Evolutionary conservation across 2,888 invertebrate species (phyloP).

Genomic region (Spodoptera exigua): DNA sequence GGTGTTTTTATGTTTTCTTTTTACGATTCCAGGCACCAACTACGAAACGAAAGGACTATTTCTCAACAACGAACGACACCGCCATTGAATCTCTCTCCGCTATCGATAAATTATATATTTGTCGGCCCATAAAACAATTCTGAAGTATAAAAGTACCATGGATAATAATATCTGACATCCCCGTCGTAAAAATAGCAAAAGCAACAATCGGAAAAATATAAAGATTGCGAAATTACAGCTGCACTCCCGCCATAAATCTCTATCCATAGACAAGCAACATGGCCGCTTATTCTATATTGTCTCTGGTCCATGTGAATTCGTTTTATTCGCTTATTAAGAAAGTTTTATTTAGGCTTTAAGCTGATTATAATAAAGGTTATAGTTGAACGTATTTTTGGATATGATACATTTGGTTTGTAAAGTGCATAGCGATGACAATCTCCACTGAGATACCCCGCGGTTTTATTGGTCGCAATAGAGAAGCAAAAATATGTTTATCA

Average conservation of each 20-base stretch:
- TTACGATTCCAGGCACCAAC: neutral
- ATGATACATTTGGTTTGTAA: conserved; percentile 64
- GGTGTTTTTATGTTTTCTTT: neutral
- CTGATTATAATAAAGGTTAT: conserved; percentile 45
- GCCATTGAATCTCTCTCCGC: conserved; percentile 6
- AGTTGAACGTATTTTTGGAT: conserved; percentile 39
- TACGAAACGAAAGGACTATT: neutral
- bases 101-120: conserved; percentile 16
- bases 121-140: conserved; percentile 35
- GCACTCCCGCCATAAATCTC: conserved; percentile 78
- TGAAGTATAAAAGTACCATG: conserved; percentile 36
- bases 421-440: conserved; percentile 75
- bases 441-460: conserved; percentile 70
- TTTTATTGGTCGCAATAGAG: conserved; percentile 73
- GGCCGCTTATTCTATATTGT: conserved; percentile 82
- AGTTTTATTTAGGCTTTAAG: conserved; percentile 33
- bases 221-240: conserved; percentile 77
- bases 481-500: conserved; percentile 61
- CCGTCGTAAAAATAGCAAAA: conserved; percentile 51
- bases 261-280: conserved; percentile 83
- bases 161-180: conserved; percentile 53
- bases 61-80: neutral
- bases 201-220: conserved; percentile 65
- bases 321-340: conserved; percentile 62
- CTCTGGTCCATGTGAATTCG: conserved; percentile 74